Evolutionary conservation across 2,797 vertebrate species (phyloP).

Genomic region (Ptychadena robeensis): DNA sequence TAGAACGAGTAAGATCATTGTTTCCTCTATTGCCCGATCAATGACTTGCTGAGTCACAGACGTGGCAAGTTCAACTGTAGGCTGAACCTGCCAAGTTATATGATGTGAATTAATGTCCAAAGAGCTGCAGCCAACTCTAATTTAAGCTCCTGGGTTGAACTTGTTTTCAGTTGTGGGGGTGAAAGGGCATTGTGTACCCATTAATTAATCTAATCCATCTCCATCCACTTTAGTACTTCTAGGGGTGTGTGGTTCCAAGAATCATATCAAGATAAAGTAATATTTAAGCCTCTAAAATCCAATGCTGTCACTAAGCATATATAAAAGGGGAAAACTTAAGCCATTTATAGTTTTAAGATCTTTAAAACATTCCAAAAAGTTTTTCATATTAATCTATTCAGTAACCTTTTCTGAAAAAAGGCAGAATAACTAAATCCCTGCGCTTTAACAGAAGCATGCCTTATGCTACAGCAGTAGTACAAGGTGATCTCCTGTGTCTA

Average conservation of each 20-base stretch:
- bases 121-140: slow-evolving; percentile 74
- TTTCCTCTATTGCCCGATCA: slow-evolving; percentile 64
- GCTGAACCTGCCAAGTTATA: slow-evolving; percentile 79
- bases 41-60: slow-evolving; percentile 70
- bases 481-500: slow-evolving; percentile 27
- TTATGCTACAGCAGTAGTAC: background rate
- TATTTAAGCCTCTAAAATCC: slow-evolving; percentile 64
- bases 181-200: slow-evolving; percentile 75
- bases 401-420: background rate
- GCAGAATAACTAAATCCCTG: slow-evolving; percentile 2
- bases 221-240: slow-evolving; percentile 76
- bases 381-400: slow-evolving; percentile 18
- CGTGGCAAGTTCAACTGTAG: slow-evolving; percentile 79
- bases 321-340: slow-evolving; percentile 51
- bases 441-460: slow-evolving; percentile 38
- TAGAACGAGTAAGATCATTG: slow-evolving; percentile 57
- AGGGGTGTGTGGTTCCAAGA: slow-evolving; percentile 68
- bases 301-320: slow-evolving; percentile 59
- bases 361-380: slow-evolving; percentile 27
- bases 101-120: slow-evolving; percentile 79
- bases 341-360: slow-evolving; percentile 33
- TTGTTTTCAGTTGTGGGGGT: slow-evolving; percentile 75
- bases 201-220: slow-evolving; percentile 80
- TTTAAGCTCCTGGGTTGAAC: slow-evolving; percentile 79
- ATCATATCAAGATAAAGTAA: slow-evolving; percentile 71